Conservation (phyloP, 53 echinoderm and acorn worm species). For the Hippasteria phrygiana region DNA sequence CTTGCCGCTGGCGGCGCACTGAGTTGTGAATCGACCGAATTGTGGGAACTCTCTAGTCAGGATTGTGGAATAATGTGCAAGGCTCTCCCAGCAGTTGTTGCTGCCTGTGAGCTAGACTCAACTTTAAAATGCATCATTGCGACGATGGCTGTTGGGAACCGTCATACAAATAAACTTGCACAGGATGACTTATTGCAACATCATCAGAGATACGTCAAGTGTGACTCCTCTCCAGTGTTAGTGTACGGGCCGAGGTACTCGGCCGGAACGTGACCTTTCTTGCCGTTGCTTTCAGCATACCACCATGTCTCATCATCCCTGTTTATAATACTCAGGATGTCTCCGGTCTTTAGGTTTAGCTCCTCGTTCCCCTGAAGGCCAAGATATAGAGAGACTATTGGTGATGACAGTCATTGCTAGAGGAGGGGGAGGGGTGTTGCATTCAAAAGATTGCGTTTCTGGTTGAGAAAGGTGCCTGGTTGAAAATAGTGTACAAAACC, state of each 20-base stretch:
- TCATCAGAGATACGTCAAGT: constrained; percentile 23
- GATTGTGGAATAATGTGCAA: background rate
- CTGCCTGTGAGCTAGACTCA: background rate
- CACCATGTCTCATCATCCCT: constrained; percentile 10
- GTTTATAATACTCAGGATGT: constrained; percentile 44
- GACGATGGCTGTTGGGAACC: background rate
- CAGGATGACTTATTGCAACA: too few species aligned
- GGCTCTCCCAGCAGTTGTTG: background rate
- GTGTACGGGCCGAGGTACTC: constrained; percentile 49
- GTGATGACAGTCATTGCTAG: too few species aligned
- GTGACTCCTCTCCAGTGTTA: constrained; percentile 28
- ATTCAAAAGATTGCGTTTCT: too few species aligned
- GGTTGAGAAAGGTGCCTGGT: too few species aligned
- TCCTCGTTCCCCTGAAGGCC: constrained; percentile 36
- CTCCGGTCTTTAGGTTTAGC: constrained; percentile 39
- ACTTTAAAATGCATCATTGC: background rate
- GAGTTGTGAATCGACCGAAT: too few species aligned
- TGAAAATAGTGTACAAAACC: too few species aligned
- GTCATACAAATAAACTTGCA: too few species aligned
- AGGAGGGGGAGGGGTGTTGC: too few species aligned
- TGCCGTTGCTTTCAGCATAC: constrained; percentile 47
- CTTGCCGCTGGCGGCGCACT: too few species aligned
- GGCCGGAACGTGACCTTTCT: constrained; percentile 51
- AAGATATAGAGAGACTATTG: background rate
- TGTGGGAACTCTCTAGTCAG: background rate